Evolutionary conservation across 2,113 vertebrate species (phyloP).

Genomic region (Centropus bengalensis): DNA sequence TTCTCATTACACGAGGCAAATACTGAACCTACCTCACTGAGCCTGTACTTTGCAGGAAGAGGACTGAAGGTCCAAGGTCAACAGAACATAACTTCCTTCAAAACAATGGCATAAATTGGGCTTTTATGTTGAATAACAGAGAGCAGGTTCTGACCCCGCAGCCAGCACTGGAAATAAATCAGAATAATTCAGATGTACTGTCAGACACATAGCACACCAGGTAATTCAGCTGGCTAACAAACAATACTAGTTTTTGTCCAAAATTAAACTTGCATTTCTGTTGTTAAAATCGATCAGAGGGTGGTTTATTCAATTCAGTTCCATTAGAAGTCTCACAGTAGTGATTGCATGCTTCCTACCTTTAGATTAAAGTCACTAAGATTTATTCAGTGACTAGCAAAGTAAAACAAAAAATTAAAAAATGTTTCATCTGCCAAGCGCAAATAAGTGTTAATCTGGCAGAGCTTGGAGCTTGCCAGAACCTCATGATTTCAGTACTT

Average conservation of each 20-base stretch:
- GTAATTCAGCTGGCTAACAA: neutral
- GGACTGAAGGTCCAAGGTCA: slow-evolving; percentile 44
- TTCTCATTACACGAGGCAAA: neutral
- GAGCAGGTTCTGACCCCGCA: neutral
- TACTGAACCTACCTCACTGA: neutral
- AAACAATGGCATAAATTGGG: slow-evolving; percentile 3
- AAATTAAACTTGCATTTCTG: slow-evolving; percentile 2
- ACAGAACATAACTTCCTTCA: slow-evolving; percentile 26
- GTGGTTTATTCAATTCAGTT: neutral
- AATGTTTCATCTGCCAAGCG: slow-evolving; percentile 5
- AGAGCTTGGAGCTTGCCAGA: neutral
- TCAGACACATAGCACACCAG: neutral
- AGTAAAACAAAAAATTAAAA: slow-evolving; percentile 33
- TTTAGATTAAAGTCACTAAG: slow-evolving; percentile 3
- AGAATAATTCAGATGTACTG: neutral
- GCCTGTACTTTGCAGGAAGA: neutral
- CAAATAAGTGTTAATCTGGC: neutral
- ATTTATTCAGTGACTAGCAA: neutral
- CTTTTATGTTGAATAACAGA: neutral
- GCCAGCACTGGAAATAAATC: neutral
- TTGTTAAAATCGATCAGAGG: neutral
- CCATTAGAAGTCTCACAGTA: neutral
- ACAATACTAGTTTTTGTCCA: neutral
- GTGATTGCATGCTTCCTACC: neutral
- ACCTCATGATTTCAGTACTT: neutral